A percentile compares a stretch with the other conserved stretches of the same genome.
Conservation (phyloP, 2,888 invertebrate species). For the Chrysotoxum bicinctum region DNA sequence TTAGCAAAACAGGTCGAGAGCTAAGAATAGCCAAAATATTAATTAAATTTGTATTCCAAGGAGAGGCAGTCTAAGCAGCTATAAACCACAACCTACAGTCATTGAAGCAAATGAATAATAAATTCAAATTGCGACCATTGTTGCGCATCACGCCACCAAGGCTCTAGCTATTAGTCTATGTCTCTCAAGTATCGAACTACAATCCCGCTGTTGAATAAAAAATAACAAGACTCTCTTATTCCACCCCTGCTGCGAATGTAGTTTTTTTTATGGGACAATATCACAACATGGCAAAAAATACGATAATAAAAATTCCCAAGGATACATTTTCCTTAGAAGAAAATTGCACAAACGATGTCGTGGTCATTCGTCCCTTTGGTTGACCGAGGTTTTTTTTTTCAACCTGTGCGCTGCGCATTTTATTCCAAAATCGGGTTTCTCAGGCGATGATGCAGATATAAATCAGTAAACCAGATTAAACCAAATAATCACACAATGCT, state of each 20-base stretch:
- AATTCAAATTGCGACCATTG: neutral
- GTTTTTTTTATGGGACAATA: neutral
- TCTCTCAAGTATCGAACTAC: neutral
- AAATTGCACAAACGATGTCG: neutral
- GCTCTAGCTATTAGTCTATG: neutral
- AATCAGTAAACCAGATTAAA: neutral
- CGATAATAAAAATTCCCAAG: neutral
- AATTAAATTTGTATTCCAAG: too few relatives aligned
- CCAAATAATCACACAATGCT: constrained; percentile 5
- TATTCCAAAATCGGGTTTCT: constrained; percentile 4
- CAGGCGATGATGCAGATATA: neutral
- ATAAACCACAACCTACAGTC: too few relatives aligned
- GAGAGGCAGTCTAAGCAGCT: too few relatives aligned
- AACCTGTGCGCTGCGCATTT: constrained; percentile 24
- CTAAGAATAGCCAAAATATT: too few relatives aligned
- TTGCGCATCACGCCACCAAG: constrained; percentile 1
- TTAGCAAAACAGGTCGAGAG: too few relatives aligned
- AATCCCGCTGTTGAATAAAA: neutral
- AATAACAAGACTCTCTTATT: neutral
- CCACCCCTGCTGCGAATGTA: neutral
- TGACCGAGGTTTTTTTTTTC: neutral
- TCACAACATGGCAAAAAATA: neutral
- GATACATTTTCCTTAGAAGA: neutral
- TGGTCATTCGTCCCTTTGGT: neutral
- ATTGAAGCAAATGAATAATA: neutral